Percentiles rank a stretch among this genome's conserved stretches.
These are phyloP conservation scores for Zygothrica quintamaculata DNA, from an alignment of 2,888 invertebrate species.

Conservation along the genomic window DNA sequence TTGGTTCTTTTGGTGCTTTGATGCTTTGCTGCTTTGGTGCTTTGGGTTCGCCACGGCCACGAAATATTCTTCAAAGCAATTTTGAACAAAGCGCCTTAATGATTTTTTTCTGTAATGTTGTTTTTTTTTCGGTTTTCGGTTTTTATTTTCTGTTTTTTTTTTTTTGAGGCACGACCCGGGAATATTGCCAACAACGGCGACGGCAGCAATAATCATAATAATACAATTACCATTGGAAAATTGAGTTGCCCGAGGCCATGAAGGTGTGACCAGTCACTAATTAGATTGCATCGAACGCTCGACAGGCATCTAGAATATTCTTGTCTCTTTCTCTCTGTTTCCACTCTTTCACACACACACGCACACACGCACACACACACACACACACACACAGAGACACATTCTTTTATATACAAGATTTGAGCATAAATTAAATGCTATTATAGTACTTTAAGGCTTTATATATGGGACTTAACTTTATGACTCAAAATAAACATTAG, in stretches of 20 bases:
- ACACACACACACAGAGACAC: background rate
- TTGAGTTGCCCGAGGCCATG: slow-evolving; percentile 31
- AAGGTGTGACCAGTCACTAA: slow-evolving; percentile 64
- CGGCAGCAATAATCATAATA: slow-evolving; percentile 48
- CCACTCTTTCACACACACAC: background rate
- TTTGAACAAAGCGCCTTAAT: slow-evolving; percentile 49
- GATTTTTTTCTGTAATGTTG: too few relatives aligned
- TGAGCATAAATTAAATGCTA: slow-evolving; percentile 70
- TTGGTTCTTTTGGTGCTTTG: slow-evolving; percentile 15
- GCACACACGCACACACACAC: background rate
- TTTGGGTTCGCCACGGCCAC: slow-evolving; percentile 27
- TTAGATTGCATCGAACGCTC: slow-evolving; percentile 52
- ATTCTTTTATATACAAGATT: slow-evolving; percentile 20
- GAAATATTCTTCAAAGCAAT: slow-evolving; percentile 40
- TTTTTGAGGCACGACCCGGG: slow-evolving; percentile 29
- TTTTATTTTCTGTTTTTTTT: too few relatives aligned
- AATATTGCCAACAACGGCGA: slow-evolving; percentile 16
- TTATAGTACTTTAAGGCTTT: slow-evolving; percentile 74
- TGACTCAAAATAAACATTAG: slow-evolving; percentile 61
- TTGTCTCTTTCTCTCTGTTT: background rate
- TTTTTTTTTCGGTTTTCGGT: too few relatives aligned
- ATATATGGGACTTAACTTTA: slow-evolving; percentile 53
- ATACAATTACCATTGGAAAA: slow-evolving; percentile 52
- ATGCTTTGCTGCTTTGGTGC: slow-evolving; percentile 3
- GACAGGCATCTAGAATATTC: slow-evolving; percentile 23